Percentiles rank a stretch among this genome's conserved stretches.
phyloP scores from a whole-genome alignment of 1,140 invertebrate genomes.

The Calycopis cecrops region DNA sequence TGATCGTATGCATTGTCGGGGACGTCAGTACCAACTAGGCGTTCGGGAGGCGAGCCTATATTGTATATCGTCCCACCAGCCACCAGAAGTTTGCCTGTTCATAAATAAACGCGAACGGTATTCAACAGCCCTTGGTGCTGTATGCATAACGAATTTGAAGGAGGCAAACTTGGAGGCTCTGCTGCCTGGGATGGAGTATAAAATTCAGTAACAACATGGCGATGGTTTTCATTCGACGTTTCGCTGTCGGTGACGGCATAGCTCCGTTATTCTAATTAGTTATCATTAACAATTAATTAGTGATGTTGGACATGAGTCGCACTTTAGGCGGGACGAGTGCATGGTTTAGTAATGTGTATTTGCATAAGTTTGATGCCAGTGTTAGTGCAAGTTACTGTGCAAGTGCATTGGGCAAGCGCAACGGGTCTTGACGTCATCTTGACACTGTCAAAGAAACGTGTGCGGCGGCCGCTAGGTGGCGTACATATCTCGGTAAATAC shows the following conservation, averaged over 20 bases:
- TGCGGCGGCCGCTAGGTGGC: slow-evolving; percentile 55
- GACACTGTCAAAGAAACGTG: slow-evolving; percentile 48
- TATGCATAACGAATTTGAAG: slow-evolving; percentile 77
- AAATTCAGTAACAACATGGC: slow-evolving; percentile 75
- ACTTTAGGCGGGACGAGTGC: slow-evolving; percentile 7
- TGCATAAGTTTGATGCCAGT: slow-evolving; percentile 32
- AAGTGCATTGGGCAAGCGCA: slow-evolving; percentile 11
- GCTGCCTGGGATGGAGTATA: slow-evolving; percentile 74
- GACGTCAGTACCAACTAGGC: slow-evolving; percentile 68
- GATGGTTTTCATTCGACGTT: slow-evolving; percentile 70
- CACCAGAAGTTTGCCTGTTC: slow-evolving; percentile 77
- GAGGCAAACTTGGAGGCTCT: slow-evolving; percentile 74
- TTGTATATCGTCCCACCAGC: slow-evolving; percentile 76
- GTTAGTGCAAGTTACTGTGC: slow-evolving; percentile 29
- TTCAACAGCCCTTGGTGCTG: slow-evolving; percentile 77
- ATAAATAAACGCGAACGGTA: slow-evolving; percentile 77
- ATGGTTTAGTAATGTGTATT: slow-evolving; percentile 19
- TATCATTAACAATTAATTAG: slow-evolving; percentile 30
- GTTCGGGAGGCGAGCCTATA: slow-evolving; percentile 77
- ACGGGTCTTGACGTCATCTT: slow-evolving; percentile 47
- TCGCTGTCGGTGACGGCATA: slow-evolving; percentile 66
- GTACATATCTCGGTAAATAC: slow-evolving; percentile 49
- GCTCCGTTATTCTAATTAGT: slow-evolving; percentile 63
- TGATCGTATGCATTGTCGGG: slow-evolving; percentile 75
- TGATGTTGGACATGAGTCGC: slow-evolving; percentile 20